phyloP scores from a whole-genome alignment of 2,113 vertebrate species.

The Saguinus midas region DNA sequence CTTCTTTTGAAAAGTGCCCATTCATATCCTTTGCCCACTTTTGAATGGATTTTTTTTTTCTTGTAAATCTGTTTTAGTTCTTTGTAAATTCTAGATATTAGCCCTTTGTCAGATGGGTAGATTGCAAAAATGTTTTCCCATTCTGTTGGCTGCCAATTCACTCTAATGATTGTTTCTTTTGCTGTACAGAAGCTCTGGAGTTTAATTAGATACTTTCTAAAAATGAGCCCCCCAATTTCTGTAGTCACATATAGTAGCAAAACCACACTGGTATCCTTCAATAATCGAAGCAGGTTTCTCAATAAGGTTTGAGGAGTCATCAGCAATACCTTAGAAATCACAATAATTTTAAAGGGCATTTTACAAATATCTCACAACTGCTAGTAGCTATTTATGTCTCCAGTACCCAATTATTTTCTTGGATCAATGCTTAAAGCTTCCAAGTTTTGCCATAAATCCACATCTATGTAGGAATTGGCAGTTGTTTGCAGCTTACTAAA shows the following conservation, averaged over 20 bases:
- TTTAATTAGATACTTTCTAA: neutral
- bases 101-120: no score
- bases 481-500: neutral
- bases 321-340: neutral
- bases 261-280: neutral
- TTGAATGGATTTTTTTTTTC: no score
- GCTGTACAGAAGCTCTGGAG: no score
- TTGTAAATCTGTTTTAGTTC: no score
- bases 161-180: no score
- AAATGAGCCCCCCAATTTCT: neutral
- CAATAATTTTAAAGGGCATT: neutral
- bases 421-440: neutral
- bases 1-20: no score
- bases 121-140: no score
- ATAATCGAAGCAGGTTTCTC: neutral
- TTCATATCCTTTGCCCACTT: no score
- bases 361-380: neutral
- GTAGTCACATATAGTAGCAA: neutral
- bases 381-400: neutral
- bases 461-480: neutral
- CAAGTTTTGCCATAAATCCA: neutral
- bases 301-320: neutral
- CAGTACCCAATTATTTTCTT: neutral
- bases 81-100: no score
- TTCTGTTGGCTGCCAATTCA: no score